Conservation (phyloP, 1,140 invertebrate species). For the Dysdera silvatica region DNA sequence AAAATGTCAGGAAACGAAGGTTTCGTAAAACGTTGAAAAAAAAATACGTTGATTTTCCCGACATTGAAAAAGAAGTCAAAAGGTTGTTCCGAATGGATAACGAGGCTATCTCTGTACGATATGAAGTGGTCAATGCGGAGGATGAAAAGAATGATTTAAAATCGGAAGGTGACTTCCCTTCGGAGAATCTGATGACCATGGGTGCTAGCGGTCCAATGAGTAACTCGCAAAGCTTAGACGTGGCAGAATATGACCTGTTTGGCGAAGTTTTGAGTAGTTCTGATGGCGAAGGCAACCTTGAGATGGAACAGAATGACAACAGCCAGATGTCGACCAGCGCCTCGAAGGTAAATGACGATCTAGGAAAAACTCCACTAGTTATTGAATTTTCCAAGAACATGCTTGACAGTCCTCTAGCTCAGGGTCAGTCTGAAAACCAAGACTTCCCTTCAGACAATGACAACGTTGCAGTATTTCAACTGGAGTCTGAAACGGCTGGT, state of each 20-base stretch:
- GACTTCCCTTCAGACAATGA: conserved; percentile 13
- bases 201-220: conserved; percentile 13
- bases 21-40: conserved; percentile 94
- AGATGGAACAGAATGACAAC: conserved; percentile 12
- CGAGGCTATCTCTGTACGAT: conserved; percentile 79
- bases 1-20: conserved; percentile 84
- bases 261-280: conserved; percentile 78
- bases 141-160: conserved; percentile 52
- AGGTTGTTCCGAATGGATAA: conserved; percentile 81
- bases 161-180: conserved; percentile 35
- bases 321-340: conserved; percentile 12
- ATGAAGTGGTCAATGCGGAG: conserved; percentile 88
- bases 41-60: conserved; percentile 92
- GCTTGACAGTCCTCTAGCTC: conserved; percentile 9
- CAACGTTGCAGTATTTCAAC: conserved; percentile 19
- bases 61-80: conserved; percentile 95
- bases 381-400: conserved; percentile 30
- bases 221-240: conserved; percentile 35
- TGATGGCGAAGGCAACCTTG: conserved; percentile 42
- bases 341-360: conserved; percentile 5
- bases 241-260: conserved; percentile 72
- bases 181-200: conserved; percentile 6
- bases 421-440: not conserved
- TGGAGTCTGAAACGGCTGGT: conserved; percentile 23
- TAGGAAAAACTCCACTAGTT: not conserved